Base-by-base conservation (phyloP, 1,140 invertebrate species). In the Sinella curviseta region DNA sequence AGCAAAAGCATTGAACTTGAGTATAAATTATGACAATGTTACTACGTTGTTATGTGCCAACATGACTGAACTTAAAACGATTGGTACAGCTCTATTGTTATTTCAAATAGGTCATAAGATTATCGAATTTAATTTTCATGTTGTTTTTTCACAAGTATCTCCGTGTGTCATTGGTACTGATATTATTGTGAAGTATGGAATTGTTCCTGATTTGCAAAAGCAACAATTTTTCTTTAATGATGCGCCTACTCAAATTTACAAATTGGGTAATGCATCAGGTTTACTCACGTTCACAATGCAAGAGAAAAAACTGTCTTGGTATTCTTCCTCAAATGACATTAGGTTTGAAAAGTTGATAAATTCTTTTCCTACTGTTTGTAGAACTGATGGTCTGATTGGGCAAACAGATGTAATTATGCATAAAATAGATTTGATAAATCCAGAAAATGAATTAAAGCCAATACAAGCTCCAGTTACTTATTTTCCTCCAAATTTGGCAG, bases 351-450 rank as follows among this genome's bases (percentile, higher is more conserved):
- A 34, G 12, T 74, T 74, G 33, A 14, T 74, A 8, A 24, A 36
- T 34, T 31, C 30, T 74, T 74, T 74, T 33, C 70, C 70, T 12
- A 34, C 70, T 30, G 70, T 74, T 8, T 74, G 24, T 74, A 74
- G 70, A 74, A 74, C 3, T 12, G 70, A 74, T 24, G 24, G 24
- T 4, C 26, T 3, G 33, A 74, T 74, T 12, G 70, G 70, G 4
- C 26, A 74, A 33, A 74, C 70, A 31, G 70, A 74, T 74, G 4
- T 74, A 8, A 8, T 36, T 33, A 28, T 74, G 3, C 70, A 74
- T 30, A 74, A 74, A 31, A 74, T 74, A 14, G 70, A 74, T 60
- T 24, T 60, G 24, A 24, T 17, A 17, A 14, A 12, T 17, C 2
- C 70, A 12, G 30, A 48, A 48, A 48, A 16, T 30, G 70, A 14